Evolutionary conservation across 1,140 invertebrate species (phyloP).

Genomic region (Teleogryllus occipitalis): DNA sequence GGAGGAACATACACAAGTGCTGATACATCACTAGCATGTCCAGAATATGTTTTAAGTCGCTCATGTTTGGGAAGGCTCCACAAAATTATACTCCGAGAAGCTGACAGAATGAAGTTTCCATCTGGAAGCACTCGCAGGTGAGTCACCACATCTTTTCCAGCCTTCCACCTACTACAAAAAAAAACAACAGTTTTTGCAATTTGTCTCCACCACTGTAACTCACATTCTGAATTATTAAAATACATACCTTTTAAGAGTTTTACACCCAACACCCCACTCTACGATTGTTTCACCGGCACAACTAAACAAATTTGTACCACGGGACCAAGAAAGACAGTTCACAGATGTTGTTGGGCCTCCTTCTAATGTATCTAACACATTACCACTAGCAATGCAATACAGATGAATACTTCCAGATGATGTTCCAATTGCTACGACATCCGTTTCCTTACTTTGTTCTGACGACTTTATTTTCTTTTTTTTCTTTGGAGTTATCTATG

Average conservation of each 20-base stretch:
- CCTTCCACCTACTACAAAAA: slow-evolving; percentile 47
- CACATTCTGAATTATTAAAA: background rate
- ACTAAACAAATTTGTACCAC: slow-evolving; percentile 40
- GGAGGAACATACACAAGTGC: slow-evolving; percentile 41
- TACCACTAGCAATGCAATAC: slow-evolving; percentile 55
- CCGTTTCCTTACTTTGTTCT: slow-evolving; percentile 29
- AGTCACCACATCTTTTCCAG: slow-evolving; percentile 53
- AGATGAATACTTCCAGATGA: slow-evolving; percentile 51
- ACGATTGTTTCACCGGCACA: slow-evolving; percentile 42
- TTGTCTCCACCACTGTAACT: background rate
- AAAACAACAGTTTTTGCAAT: background rate
- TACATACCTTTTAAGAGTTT: slow-evolving; percentile 37
- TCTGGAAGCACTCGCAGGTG: slow-evolving; percentile 54
- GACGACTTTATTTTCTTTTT: slow-evolving; percentile 39
- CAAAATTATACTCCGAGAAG: slow-evolving; percentile 53
- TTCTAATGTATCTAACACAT: slow-evolving; percentile 42
- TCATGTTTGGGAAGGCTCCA: slow-evolving; percentile 52
- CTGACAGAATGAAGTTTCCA: slow-evolving; percentile 52
- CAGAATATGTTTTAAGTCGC: slow-evolving; percentile 53
- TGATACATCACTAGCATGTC: slow-evolving; percentile 54
- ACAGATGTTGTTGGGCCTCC: slow-evolving; percentile 44
- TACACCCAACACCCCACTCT: slow-evolving; percentile 40
- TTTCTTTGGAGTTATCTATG: slow-evolving; percentile 21
- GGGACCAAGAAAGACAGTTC: slow-evolving; percentile 44
- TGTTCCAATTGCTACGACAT: slow-evolving; percentile 54